Evolutionary conservation across 2,113 vertebrate species (phyloP), one percentile per base, ranked within the genome.

Genomic region (Platysteira castanea): DNA sequence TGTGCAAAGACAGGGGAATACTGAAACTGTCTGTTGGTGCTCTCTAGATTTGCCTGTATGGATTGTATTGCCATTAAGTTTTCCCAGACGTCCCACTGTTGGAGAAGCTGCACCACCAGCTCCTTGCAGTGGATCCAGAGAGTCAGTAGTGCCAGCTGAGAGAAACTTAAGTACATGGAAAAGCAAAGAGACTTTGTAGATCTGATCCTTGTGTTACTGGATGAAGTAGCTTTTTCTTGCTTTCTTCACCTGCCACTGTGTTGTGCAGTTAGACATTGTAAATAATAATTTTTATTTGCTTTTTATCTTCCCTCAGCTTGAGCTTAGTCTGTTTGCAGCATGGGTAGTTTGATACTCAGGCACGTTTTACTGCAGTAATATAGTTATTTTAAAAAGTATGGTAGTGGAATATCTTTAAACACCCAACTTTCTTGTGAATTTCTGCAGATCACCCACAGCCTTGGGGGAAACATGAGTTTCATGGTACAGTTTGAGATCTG

Each of bases 11-110:
- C 21, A 41, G 42, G 73, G 73, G 42, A 88, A 89, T 94, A 92
- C 71, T 94, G 83, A 92, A 96, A 70, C 60, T 93, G 82, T 63
- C 85, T 93, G 52, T 75, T 87, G 73, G 41, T 96, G 61, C 68
- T 89, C 93, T 96, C 50, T 59, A 57, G 42, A 67, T 60, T 91
- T 90, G 85, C 37, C 61, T 89, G 60, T 89, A 47, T 92, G 69
- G 39, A 52, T 92, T 86, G 63, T 15, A 13, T 17, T 82, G 26
- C 53, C 69, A 54, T 49, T 88, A 69, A 60, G 41, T 81, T 94
- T 91, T 94, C 79, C 49, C 90, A 87, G 56, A 96, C 88, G 64
- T 64, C 68, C 21, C 31, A 41, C 44, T 68, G 81, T 57, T 77
- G 53, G 75, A 63, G 68, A 63, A 74, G 68, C 52, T 0, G 1